These are phyloP conservation scores for Lapara coniferarum DNA, from an alignment of 2,888 invertebrate species.

Conservation along the genomic window DNA sequence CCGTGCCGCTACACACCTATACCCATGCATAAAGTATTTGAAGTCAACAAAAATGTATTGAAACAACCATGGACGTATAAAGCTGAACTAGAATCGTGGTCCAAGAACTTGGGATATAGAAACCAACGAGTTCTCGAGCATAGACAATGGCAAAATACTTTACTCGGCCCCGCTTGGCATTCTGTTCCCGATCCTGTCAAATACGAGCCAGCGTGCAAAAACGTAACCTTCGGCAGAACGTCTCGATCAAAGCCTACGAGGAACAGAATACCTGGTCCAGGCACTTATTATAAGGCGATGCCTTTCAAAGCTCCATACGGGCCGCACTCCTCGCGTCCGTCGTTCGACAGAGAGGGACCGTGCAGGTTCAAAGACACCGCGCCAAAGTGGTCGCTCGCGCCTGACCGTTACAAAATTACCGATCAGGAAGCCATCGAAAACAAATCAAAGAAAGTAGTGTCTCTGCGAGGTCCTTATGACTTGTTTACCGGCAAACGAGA, in stretches of 20 bases:
- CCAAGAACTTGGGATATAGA: conserved; percentile 69
- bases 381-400: conserved; percentile 65
- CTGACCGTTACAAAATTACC: conserved; percentile 65
- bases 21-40: conserved; percentile 51
- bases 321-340: conserved; percentile 61
- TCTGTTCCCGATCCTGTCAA: conserved; percentile 42
- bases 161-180: conserved; percentile 71
- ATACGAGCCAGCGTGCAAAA: conserved; percentile 59
- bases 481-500: conserved; percentile 80
- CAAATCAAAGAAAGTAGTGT: conserved; percentile 66
- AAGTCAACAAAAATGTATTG: conserved; percentile 49
- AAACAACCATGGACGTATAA: conserved; percentile 72
- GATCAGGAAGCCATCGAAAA: conserved; percentile 66
- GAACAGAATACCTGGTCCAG: conserved; percentile 59
- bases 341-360: conserved; percentile 65
- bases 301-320: conserved; percentile 66
- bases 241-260: conserved; percentile 47
- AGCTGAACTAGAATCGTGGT: conserved; percentile 71
- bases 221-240: conserved; percentile 67
- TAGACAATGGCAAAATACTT: conserved; percentile 53
- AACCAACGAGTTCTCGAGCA: conserved; percentile 61
- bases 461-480: conserved; percentile 70
- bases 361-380: conserved; percentile 65
- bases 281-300: conserved; percentile 60
- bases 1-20: conserved; percentile 65